Base-by-base conservation (phyloP, 2,888 invertebrate genomes). In the Eucera pruinosa region DNA sequence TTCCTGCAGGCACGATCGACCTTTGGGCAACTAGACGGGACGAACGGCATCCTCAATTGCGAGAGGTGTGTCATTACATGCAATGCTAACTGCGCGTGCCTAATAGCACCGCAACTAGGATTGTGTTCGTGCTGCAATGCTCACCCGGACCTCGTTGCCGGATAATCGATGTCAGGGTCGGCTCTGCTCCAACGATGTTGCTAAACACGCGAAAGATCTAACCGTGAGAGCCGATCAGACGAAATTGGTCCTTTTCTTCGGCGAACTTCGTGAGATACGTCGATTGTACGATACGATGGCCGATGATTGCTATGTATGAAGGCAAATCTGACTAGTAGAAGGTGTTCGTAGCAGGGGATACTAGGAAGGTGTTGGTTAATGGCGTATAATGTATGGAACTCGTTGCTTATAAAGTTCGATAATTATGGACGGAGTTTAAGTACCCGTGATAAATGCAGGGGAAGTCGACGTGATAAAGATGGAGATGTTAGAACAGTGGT, bases 21-120 rank as follows among this genome's bases (percentile, higher is more conserved):
- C 85, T 85, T 85, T 85, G 77, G 78, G 45, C 79, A 81, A 83
- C 73, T 71, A 78, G 82, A 84, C 85, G 71, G 79, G 83, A 79
- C 85, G 77, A 76, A 79, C 78, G 77, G 81, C 83, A 81, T 86
- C 84, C 76, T 83, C 78, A 68, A 74, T 80, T 73, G 77, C 86
- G 25, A 75, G 85, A 87, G 85, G 86, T 86, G 87, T 86, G 86
- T 87, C 86, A 84, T 87, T 87, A 87, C 81, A 77, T 72, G 83
- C 84, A 80, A 86, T 86, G 87, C 80, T 84, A 87, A 87, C 84
- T 87, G 82, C 84, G 86, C 87, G 85, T 84, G 78, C 76, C 86
- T 87, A 87, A 87, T 87, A 83, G 82, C 80, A 55, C 71, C 77
- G 75, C 81, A 74, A 71, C 84, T 69, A 83, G 79, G 75, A 81